A percentile compares a stretch with the other conserved stretches of the same genome.
Conservation (phyloP, 2,888 invertebrate species). For the Mycalesis mineus region DNA sequence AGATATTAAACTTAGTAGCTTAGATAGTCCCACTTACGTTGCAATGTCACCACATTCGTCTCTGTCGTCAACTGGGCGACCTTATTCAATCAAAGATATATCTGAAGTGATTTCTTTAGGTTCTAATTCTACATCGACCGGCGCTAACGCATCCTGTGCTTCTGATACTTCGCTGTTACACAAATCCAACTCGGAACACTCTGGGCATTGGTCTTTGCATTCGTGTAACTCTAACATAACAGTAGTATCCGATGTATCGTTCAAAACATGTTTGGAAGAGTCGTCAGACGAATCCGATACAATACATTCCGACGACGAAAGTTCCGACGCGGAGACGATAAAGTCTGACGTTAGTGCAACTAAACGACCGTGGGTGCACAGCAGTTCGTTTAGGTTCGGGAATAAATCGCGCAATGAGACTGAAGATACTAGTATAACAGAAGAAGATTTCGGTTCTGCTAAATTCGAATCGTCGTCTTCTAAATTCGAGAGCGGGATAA, state of each 20-base stretch:
- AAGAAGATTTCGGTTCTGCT: conserved; percentile 41
- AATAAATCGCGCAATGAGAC: conserved; percentile 45
- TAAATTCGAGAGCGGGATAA: conserved; percentile 65
- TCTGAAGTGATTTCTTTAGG: conserved; percentile 63
- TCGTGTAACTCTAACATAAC: conserved; percentile 67
- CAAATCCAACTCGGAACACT: conserved; percentile 70
- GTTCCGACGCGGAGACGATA: conserved; percentile 65
- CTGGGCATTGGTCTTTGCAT: conserved; percentile 66
- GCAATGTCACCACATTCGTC: conserved; percentile 58
- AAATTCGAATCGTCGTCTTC: conserved; percentile 48
- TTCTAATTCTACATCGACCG: conserved; percentile 53
- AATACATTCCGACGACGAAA: conserved; percentile 66
- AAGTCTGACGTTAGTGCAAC: conserved; percentile 62
- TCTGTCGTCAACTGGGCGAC: conserved; percentile 47
- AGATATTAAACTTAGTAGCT: conserved; percentile 19
- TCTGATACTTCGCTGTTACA: conserved; percentile 54
- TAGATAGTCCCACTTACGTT: conserved; percentile 41
- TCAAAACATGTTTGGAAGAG: conserved; percentile 63
- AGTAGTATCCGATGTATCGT: conserved; percentile 62
- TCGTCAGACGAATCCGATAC: conserved; percentile 64
- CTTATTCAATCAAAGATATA: conserved; percentile 68
- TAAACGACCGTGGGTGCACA: conserved; percentile 70
- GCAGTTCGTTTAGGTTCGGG: conserved; percentile 67
- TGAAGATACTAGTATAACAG: conserved; percentile 41
- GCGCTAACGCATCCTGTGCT: conserved; percentile 56